Evolutionary conservation across 30 jellyfish, hydroid and myxozoan species (phyloP), one percentile per base, ranked within the genome.

Genomic region (Aurelia coerulea): DNA sequence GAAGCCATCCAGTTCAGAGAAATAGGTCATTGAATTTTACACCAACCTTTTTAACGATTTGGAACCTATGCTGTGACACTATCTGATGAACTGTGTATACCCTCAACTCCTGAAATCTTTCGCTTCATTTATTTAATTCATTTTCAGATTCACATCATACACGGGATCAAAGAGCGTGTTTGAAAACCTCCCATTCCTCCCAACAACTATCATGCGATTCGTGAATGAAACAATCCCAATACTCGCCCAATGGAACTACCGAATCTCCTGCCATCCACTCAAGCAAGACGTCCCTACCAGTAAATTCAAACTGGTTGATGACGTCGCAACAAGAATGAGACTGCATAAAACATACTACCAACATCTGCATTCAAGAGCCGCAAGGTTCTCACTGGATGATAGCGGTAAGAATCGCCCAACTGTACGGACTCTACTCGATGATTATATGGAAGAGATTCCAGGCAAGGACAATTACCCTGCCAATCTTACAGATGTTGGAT

Each of bases 231-330:
- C 91, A 17, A 78, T 73, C 13, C 98, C 98, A 13, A 93, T 81
- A 13, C 66, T 93, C 34, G 98, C 98, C 16, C 98, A 93, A 73
- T 93, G 98, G 98, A 93, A 93, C 89, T 93, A 93, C 88, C 68
- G 98, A 60, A 81, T 93, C 58, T 16, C 65, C 29, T 88, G 97
- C 68, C 98, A 93, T 74, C 97, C 97, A 1, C 62, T 93, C 76
- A 78, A 82, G 35, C 68, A 74, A 56, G 96, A 93, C 79, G 91
- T 93, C 49, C 97, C 98, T 1, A 19, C 74, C 15, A 80, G 80
- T 72, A 73, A 71, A 62, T 76, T 88, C 75, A 76, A 88, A 37
- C 87, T 84, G 10, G 97, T 83, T 42, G 98, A 93, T 37, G 98
- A 93, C 73, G 86, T 93, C 12, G 89, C 98, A 29, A 65, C 89